Conservation (phyloP, 2,888 invertebrate species). For the Oegoconia quadripuncta region DNA sequence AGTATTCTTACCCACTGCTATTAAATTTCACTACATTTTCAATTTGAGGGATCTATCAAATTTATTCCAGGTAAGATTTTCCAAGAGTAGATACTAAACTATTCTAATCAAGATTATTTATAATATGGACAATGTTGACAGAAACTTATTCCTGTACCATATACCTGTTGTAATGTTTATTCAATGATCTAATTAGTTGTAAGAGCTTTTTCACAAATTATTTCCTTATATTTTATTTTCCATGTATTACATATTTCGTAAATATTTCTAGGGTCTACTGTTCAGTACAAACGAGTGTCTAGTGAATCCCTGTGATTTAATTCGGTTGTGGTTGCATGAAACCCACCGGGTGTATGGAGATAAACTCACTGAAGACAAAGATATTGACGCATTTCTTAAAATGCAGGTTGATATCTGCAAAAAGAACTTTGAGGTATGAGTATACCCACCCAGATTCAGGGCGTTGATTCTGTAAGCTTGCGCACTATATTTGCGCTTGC, state of each 20-base stretch:
- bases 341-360: conserved; percentile 96
- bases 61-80: conserved; percentile 88
- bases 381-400: conserved; percentile 93
- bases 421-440: conserved; percentile 94
- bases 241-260: conserved; percentile 41
- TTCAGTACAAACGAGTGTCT: conserved; percentile 95
- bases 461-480: too few relatives aligned
- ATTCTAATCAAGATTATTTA: too few relatives aligned
- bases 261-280: conserved; percentile 85
- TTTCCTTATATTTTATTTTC: neutral
- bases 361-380: conserved; percentile 94
- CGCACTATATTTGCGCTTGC: too few relatives aligned
- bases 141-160: too few relatives aligned
- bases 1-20: conserved; percentile 95
- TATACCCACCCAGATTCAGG: too few relatives aligned
- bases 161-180: too few relatives aligned
- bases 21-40: conserved; percentile 98
- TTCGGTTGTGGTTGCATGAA: conserved; percentile 96
- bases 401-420: conserved; percentile 93
- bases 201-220: neutral
- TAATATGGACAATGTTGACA: too few relatives aligned
- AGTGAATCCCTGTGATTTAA: conserved; percentile 87
- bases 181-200: too few relatives aligned
- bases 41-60: conserved; percentile 97
- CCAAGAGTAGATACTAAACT: too few relatives aligned